These are phyloP conservation scores for Rattus norvegicus DNA, from an alignment of 2,113 vertebrate species.

Conservation along the genomic window DNA sequence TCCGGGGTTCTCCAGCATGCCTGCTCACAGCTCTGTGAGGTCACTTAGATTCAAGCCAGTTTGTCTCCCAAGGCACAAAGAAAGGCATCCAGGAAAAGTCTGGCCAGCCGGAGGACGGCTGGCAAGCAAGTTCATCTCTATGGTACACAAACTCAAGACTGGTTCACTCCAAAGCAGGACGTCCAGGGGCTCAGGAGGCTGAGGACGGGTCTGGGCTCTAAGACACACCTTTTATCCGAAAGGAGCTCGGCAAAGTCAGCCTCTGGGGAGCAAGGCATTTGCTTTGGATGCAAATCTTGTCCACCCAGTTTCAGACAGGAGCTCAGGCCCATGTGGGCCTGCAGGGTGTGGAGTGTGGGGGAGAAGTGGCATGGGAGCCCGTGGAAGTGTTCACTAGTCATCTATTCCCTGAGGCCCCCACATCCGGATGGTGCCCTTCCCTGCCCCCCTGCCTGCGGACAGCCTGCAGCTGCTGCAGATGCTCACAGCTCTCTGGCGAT, in stretches of 20 bases:
- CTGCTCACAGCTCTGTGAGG: neutral
- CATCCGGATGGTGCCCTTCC: neutral
- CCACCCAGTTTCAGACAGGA: constrained; percentile 35
- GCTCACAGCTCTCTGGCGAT: constrained; percentile 93
- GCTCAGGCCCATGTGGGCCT: neutral
- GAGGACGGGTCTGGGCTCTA: neutral
- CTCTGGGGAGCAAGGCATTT: constrained; percentile 59
- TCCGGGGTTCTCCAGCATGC: neutral
- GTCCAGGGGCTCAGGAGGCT: neutral
- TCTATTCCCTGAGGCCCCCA: constrained; percentile 47
- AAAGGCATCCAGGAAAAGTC: neutral
- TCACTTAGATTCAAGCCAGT: constrained; percentile 7
- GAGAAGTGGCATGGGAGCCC: neutral
- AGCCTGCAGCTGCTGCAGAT: neutral
- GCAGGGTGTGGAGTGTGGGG: neutral
- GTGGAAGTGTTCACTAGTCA: neutral
- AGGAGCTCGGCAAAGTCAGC: neutral
- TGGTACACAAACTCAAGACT: neutral
- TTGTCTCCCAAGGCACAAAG: neutral
- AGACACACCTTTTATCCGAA: neutral
- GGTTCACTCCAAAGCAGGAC: neutral
- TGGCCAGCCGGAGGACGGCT: neutral
- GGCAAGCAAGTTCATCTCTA: neutral
- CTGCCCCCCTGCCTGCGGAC: neutral
- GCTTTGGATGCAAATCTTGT: constrained; percentile 73